These are phyloP conservation scores for Byasa hedistus DNA, from an alignment of 2,888 invertebrate genomes.

Conservation along the genomic window DNA sequence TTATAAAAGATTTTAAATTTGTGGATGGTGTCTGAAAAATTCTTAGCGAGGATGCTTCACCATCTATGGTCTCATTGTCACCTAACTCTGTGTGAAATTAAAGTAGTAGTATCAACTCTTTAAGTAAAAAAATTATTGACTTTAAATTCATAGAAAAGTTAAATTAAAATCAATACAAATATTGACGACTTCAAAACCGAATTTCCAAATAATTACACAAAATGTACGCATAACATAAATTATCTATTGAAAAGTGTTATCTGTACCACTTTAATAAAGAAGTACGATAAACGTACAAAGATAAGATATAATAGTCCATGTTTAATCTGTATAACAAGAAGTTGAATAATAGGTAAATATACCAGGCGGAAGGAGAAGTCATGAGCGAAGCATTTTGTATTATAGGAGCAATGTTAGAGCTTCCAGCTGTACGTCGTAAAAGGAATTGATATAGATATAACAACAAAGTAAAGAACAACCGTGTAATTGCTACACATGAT, in stretches of 20 bases:
- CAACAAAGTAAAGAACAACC: neutral
- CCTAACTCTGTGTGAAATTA: too few relatives aligned
- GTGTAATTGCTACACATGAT: constrained; percentile 1
- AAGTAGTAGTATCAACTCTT: too few relatives aligned
- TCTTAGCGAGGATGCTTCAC: too few relatives aligned
- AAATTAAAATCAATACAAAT: too few relatives aligned
- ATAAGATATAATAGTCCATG: constrained; percentile 37
- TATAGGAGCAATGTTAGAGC: constrained; percentile 3
- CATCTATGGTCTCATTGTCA: too few relatives aligned
- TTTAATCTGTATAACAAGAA: constrained; percentile 20
- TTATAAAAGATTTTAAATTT: too few relatives aligned
- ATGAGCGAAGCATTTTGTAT: constrained; percentile 13
- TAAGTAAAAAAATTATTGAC: too few relatives aligned
- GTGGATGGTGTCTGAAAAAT: too few relatives aligned
- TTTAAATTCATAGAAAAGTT: too few relatives aligned
- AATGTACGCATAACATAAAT: too few relatives aligned
- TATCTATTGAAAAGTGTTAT: neutral
- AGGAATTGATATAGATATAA: constrained; percentile 7
- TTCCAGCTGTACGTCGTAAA: constrained; percentile 8
- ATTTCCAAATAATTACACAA: too few relatives aligned
- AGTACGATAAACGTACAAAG: constrained; percentile 35
- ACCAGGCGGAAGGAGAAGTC: constrained; percentile 13
- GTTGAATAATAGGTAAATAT: constrained; percentile 13
- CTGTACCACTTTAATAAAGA: constrained; percentile 3
- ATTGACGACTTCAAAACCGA: too few relatives aligned